Percentiles rank a stretch among this genome's conserved stretches.
These are phyloP conservation scores for Drosophila leonis DNA, from an alignment of 2,888 invertebrate genomes.

Conservation along the genomic window DNA sequence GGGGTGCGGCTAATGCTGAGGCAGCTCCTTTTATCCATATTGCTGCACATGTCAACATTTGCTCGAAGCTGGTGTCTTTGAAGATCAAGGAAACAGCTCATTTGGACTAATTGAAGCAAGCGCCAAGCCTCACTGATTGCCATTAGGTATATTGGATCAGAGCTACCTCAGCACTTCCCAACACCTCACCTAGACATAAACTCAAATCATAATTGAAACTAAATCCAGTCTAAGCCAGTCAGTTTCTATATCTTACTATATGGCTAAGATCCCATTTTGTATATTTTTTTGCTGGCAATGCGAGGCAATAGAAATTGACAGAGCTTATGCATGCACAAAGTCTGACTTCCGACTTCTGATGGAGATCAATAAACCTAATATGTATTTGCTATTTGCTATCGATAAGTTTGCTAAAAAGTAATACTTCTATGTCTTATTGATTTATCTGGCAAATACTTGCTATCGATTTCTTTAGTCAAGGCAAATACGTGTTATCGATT, in stretches of 20 bases:
- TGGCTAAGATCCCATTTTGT: neutral
- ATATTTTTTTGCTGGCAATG: neutral
- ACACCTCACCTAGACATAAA: neutral
- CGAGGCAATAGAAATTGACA: neutral
- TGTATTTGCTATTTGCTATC: neutral
- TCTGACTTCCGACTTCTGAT: neutral
- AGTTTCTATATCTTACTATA: neutral
- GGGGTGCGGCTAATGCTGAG: constrained; percentile 8
- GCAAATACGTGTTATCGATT: neutral
- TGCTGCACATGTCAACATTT: constrained; percentile 63
- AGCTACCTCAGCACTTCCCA: constrained; percentile 1
- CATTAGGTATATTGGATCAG: neutral
- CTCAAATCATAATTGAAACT: neutral
- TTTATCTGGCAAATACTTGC: neutral
- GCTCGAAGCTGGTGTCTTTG: constrained; percentile 7
- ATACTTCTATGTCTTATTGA: neutral
- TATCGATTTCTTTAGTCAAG: neutral
- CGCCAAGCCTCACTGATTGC: neutral
- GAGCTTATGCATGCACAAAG: neutral
- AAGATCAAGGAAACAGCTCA: constrained; percentile 21
- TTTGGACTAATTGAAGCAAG: constrained; percentile 26
- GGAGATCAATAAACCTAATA: neutral
- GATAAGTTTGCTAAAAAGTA: neutral
- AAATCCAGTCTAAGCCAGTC: neutral
- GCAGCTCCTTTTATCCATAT: constrained; percentile 14